Evolutionary conservation across 2,113 vertebrate genomes (phyloP), one percentile per base, ranked within the genome.

Genomic region (Pica pica): DNA sequence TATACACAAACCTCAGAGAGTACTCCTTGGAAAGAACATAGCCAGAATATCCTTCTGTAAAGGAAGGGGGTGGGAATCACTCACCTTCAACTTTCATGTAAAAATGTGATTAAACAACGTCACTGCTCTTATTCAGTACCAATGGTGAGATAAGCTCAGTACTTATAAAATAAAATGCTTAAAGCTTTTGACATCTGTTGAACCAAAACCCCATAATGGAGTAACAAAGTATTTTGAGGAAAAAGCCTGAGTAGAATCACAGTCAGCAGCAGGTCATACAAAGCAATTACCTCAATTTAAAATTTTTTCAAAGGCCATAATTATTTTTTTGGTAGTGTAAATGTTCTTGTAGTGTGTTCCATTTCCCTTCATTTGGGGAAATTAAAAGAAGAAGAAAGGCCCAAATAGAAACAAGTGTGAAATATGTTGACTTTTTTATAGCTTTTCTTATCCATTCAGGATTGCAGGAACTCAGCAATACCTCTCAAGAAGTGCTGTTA

Each of bases 241-340:
- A 63, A 84, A 83, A 95, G 53, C 41, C 24, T n/a, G 35, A 83
- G 47, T 41, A 75, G 53, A 90, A 71, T 75, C 52, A 44, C n/a
- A 81, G 28, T 49, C 57, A 93, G 56, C 31, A 78, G 44, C 50
- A 75, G 84, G 89, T 87, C 89, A 79, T 50, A 60, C 23, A 79
- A 83, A 92, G 68, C 31, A 94, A 94, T 92, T 93, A 37, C 30
- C 19, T 84, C n/a, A 71, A 93, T 90, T 92, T 82, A 65, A 78
- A 83, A 83, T 41, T 57, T 6, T 56, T 86, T 75, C 81, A 93
- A 42, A 91, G 64, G 56, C 59, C 87, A 50, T 68, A 79, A 92
- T 95, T 91, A 56, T 30, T 74, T 83, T 83, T 80, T 87, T 69
- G 7, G 49, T 64, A 41, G 49, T 64, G 52, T 55, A 85, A 95